Evolutionary conservation across 2,797 vertebrate species (phyloP).

Genomic region (Champsocephalus gunnari): DNA sequence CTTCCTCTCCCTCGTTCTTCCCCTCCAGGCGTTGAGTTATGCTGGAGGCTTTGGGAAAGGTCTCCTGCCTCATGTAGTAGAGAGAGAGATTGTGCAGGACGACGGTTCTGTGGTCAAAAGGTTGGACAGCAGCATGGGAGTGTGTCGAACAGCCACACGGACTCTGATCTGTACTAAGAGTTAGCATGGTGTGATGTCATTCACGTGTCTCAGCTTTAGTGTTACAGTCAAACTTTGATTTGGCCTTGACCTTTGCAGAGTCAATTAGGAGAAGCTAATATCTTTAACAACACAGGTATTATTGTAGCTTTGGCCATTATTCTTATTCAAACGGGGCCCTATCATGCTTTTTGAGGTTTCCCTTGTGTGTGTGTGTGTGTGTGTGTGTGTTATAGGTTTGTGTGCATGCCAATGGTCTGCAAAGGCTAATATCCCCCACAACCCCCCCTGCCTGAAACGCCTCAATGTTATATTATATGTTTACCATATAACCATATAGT

Average conservation of each 20-base stretch:
- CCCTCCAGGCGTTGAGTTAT: constrained; percentile 91
- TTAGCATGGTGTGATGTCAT: constrained; percentile 47
- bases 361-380: too few species aligned
- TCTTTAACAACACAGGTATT: neutral
- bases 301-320: neutral
- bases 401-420: too few species aligned
- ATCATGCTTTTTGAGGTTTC: too few species aligned
- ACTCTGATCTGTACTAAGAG: constrained; percentile 7
- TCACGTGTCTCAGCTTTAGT: neutral
- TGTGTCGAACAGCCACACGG: constrained; percentile 22
- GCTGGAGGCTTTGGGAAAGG: constrained; percentile 88
- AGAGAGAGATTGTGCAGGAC: constrained; percentile 89
- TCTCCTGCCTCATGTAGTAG: constrained; percentile 90
- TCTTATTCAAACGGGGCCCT: neutral
- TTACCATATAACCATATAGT: too few species aligned
- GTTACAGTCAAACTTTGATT: neutral
- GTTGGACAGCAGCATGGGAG: constrained; percentile 86
- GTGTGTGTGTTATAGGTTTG: too few species aligned
- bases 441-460: too few species aligned
- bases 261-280: too few species aligned
- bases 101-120: constrained; percentile 96
- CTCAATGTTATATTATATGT: too few species aligned
- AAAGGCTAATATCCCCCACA: too few species aligned
- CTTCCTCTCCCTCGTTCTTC: constrained; percentile 8
- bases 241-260: neutral